phyloP scores from a whole-genome alignment of 2,888 invertebrate species.

The Parthenolecanium corni region DNA sequence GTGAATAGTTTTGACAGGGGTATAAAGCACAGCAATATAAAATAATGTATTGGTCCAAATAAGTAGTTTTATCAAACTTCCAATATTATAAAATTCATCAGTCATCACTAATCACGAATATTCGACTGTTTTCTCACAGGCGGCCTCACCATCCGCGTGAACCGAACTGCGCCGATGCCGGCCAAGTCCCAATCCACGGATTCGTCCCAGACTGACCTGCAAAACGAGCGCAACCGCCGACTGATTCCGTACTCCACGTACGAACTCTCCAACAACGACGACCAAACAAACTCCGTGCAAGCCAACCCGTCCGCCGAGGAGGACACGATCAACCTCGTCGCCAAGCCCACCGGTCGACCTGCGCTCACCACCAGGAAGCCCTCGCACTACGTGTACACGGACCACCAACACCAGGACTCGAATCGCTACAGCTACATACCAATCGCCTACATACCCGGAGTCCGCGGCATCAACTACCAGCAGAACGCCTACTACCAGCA shows the following conservation, averaged over 20 bases:
- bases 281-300: constrained; percentile 1
- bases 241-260: constrained; percentile 74
- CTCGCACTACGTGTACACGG: constrained; percentile 7
- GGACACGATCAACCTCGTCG: not conserved
- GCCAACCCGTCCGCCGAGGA: not conserved
- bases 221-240: constrained; percentile 47
- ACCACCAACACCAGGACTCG: not conserved
- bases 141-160: not conserved
- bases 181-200: not conserved
- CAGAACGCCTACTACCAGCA: not conserved
- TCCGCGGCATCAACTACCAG: constrained; percentile 4
- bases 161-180: not conserved
- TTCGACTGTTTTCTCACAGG: too few species aligned
- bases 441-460: constrained; percentile 20
- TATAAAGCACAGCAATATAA: too few species aligned
- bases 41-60: too few species aligned
- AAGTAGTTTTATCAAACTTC: too few species aligned
- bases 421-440: constrained; percentile 23
- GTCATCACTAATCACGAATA: too few species aligned
- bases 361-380: constrained; percentile 23
- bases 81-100: too few species aligned
- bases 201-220: constrained; percentile 8
- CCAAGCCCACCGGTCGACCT: not conserved
- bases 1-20: too few species aligned
- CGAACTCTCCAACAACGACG: constrained; percentile 45